phyloP scores from a whole-genome alignment of 2,888 invertebrate species.

The Sphaerophoria rueppellii region DNA sequence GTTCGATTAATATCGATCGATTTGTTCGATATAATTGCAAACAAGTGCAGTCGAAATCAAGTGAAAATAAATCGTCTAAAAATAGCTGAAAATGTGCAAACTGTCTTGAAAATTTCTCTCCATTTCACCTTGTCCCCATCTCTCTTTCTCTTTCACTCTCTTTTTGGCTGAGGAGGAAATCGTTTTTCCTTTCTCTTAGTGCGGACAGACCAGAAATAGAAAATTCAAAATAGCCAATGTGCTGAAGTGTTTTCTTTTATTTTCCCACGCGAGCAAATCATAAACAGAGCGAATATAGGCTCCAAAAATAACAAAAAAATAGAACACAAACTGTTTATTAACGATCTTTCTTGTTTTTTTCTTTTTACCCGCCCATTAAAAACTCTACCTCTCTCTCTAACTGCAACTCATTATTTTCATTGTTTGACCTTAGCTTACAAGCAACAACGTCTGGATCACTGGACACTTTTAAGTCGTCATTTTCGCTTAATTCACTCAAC shows the following conservation, averaged over 20 bases:
- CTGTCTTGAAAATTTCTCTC: constrained; percentile 44
- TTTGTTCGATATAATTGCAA: constrained; percentile 23
- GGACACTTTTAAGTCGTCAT: constrained; percentile 80
- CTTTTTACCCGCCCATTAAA: neutral
- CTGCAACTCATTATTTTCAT: constrained; percentile 17
- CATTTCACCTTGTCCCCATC: constrained; percentile 32
- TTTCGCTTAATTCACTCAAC: constrained; percentile 78
- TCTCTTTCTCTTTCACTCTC: neutral
- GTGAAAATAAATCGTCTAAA: constrained; percentile 50
- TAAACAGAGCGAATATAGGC: constrained; percentile 40
- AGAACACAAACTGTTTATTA: constrained; percentile 53
- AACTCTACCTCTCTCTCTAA: neutral
- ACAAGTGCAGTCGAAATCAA: constrained; percentile 44
- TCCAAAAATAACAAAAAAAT: constrained; percentile 12
- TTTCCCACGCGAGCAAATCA: constrained; percentile 57
- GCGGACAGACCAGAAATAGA: constrained; percentile 38
- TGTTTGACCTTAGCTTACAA: constrained; percentile 77
- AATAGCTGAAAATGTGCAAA: constrained; percentile 64
- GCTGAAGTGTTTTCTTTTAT: constrained; percentile 49
- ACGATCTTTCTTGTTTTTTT: constrained; percentile 27
- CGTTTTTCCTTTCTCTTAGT: constrained; percentile 3
- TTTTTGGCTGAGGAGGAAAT: constrained; percentile 28
- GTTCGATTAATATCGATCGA: constrained; percentile 47
- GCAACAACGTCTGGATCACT: constrained; percentile 77
- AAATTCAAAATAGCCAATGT: constrained; percentile 43